Evolutionary conservation across 2,797 vertebrate genomes (phyloP), one percentile per base, ranked within the genome.

Genomic region (Mycteria americana): DNA sequence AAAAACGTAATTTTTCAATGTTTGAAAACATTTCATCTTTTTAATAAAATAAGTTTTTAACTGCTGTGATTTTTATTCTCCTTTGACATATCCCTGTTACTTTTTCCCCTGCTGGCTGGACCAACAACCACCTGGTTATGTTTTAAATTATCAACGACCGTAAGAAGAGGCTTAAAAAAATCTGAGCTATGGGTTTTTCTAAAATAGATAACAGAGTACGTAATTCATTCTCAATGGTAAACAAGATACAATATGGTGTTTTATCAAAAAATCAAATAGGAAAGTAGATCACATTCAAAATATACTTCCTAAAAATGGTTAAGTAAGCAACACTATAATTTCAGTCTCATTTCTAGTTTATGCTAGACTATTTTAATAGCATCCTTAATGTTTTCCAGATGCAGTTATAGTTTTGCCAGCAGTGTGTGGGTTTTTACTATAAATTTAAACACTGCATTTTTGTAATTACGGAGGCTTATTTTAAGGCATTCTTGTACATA

Each of bases 371-470:
- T 98, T 98, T 98, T 97, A 98, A 98, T 98, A 98, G 97, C 98
- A 97, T 96, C 96, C 97, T 96, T 98, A 98, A 99, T 99, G 98
- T 97, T 98, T 98, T 98, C 98, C 99, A 99, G 99, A 98, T 99
- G 99, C 97, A 97, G 95, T 33, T 93, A 97, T 72, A 95, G 97
- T 97, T 95, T 98, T 98, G 98, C 98, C 98, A 98, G 98, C 97
- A 98, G 96, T 97, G 98, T 99, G 98, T 98, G 99, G 99, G 98
- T 98, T 99, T 98, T 98, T 98, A 97, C 98, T 99, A 99, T 99
- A 99, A 99, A 99, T 99, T 99, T 98, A 99, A 99, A 99, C 99
- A 99, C 98, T 98, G 98, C 98, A 98, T 99, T 99, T 99, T 98
- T 98, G 98, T 99, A 98, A 99, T 98, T 98, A 98, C 97, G 98